Evolutionary conservation across 1,140 invertebrate genomes (phyloP).

Genomic region (Centruroides vittatus): DNA sequence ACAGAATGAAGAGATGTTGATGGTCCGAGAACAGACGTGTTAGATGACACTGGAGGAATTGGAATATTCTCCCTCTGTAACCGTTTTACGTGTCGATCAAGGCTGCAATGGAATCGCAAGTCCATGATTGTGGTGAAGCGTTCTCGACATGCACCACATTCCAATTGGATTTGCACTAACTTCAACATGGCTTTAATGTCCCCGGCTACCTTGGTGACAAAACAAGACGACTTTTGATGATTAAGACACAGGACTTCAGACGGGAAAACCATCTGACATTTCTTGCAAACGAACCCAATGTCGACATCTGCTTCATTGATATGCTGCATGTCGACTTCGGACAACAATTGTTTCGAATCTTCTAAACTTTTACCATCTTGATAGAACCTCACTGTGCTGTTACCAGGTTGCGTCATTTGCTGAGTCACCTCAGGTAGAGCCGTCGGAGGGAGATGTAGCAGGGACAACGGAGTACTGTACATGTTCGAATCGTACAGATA

Average conservation of each 20-base stretch:
- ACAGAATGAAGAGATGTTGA: no score
- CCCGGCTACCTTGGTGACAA: slow-evolving; percentile 9
- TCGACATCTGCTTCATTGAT: slow-evolving; percentile 50
- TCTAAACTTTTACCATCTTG: slow-evolving; percentile 32
- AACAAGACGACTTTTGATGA: slow-evolving; percentile 46
- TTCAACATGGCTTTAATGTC: slow-evolving; percentile 26
- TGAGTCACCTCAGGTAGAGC: slow-evolving; percentile 34
- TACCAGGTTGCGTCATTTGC: slow-evolving; percentile 30
- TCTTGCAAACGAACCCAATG: slow-evolving; percentile 67
- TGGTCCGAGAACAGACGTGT: no score
- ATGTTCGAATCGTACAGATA: slow-evolving; percentile 27
- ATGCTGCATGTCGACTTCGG: slow-evolving; percentile 23
- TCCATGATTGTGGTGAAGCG: slow-evolving; percentile 36
- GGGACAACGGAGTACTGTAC: slow-evolving; percentile 33
- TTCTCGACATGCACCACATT: slow-evolving; percentile 48
- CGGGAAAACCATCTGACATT: slow-evolving; percentile 65
- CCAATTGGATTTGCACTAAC: slow-evolving; percentile 40
- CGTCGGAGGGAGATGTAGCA: slow-evolving; percentile 35
- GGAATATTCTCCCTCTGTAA: slow-evolving; percentile 1
- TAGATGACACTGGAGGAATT: no score
- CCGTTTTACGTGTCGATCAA: slow-evolving; percentile 28
- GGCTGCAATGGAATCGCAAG: slow-evolving; percentile 50
- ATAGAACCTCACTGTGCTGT: slow-evolving; percentile 32
- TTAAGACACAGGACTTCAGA: slow-evolving; percentile 49
- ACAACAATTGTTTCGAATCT: slow-evolving; percentile 27